Percentiles rank a stretch among this genome's conserved stretches.
phyloP scores from a whole-genome alignment of 2,888 invertebrate genomes.

The Ornithoptera priamus region DNA sequence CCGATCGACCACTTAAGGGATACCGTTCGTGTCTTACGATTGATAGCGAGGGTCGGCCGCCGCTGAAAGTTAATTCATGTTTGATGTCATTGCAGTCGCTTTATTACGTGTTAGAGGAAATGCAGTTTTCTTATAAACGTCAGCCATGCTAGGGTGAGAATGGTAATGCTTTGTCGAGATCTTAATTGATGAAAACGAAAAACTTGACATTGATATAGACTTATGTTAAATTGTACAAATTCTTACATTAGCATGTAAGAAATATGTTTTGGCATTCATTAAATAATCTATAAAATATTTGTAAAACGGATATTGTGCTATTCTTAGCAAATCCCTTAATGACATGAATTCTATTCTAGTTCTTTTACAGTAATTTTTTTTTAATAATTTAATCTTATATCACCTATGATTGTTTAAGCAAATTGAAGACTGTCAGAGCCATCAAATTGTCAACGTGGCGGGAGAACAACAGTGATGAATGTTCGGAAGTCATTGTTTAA shows the following conservation, averaged over 20 bases:
- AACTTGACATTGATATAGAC: not conserved
- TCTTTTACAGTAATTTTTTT: too few species aligned
- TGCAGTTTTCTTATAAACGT: conserved; percentile 60
- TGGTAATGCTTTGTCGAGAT: conserved; percentile 8
- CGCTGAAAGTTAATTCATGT: conserved; percentile 76
- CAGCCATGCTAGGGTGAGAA: conserved; percentile 33
- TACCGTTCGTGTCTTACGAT: conserved; percentile 70
- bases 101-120: conserved; percentile 66
- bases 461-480: conserved; percentile 67
- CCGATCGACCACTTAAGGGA: conserved; percentile 71
- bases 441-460: conserved; percentile 36
- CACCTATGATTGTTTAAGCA: conserved; percentile 9
- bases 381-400: not conserved
- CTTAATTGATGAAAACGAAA: not conserved
- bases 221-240: not conserved
- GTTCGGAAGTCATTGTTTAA: conserved; percentile 67
- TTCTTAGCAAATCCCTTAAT: too few species aligned
- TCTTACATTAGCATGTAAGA: too few species aligned
- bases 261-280: too few species aligned
- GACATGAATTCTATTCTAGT: too few species aligned
- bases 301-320: too few species aligned
- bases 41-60: conserved; percentile 65
- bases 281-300: too few species aligned
- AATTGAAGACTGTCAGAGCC: conserved; percentile 42
- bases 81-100: conserved; percentile 71